Base-by-base conservation (phyloP, 2,113 vertebrate species). In the Dasyurus viverrinus region DNA sequence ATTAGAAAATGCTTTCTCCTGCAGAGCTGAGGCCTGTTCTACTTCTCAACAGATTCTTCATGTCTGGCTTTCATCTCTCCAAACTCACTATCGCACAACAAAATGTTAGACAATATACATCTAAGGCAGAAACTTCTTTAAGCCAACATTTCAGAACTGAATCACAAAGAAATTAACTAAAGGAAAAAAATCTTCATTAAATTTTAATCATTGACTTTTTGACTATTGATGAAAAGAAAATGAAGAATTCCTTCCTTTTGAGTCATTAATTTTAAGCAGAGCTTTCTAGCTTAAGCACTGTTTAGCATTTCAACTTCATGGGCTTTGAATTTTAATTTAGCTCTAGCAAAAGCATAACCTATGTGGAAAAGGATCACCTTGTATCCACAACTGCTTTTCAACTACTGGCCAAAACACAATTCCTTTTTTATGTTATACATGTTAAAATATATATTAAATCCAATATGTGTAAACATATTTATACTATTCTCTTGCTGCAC, bases 281-380 rank as follows among this genome's bases (percentile, higher is more conserved):
- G 55, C 96, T 93, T 97, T 97, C 68, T 25, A 95, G 54, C 68
- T 60, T 50, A 96, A 95, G 54, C 22, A 42, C 30, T 91, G 94
- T 91, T 89, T 93, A 89, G 42, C 57, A 93, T 52, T 94, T 60
- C 42, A 95, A 90, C 53, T 96, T 2, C 11, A 53, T 42, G 11
- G 47, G 16, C 92, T 89, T 54, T 9, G 42, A 54, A 95, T 95
- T 97, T 94, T 95, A 95, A 98, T 91, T 96, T 90, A 95, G 93
- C 54, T 94, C 54, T 30, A 54, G 91, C 50, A 54, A 94, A 95
- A 60, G 95, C 3, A 92, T 46, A 94, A 8, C 7, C 48, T 92
- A 25, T 93, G 1, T 89, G 91, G 52, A 95, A 95, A 54, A 48
- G 90, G 89, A 89, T 27, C 93, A 54, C 26, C 95, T 53, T 95